These are phyloP conservation scores for Nemotelus nigrinus DNA, from an alignment of 2,888 invertebrate genomes.

Conservation along the genomic window DNA sequence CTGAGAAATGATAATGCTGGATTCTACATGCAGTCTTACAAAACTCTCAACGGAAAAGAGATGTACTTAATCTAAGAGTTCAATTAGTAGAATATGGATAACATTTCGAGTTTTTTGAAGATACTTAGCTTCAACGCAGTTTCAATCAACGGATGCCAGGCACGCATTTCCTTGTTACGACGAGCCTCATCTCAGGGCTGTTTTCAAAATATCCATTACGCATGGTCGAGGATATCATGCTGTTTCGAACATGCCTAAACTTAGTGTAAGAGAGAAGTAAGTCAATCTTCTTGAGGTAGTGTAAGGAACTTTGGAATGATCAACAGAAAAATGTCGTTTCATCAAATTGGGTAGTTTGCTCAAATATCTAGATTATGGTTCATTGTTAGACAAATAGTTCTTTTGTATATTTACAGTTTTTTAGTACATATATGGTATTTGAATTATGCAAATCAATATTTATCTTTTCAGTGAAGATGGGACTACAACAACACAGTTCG, in stretches of 20 bases:
- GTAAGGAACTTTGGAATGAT: too few relatives aligned
- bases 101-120: slow-evolving; percentile 9
- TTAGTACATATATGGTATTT: too few relatives aligned
- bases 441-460: background rate
- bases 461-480: slow-evolving; percentile 32
- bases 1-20: slow-evolving; percentile 71
- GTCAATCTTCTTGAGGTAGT: background rate
- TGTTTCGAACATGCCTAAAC: slow-evolving; percentile 39
- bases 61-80: slow-evolving; percentile 11
- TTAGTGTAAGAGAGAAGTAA: slow-evolving; percentile 26
- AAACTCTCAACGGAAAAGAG: slow-evolving; percentile 46
- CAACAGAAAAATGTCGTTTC: too few relatives aligned
- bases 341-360: too few relatives aligned
- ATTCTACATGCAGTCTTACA: slow-evolving; percentile 69
- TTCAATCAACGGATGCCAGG: slow-evolving; percentile 71
- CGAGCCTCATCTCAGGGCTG: slow-evolving; percentile 70
- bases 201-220: slow-evolving; percentile 68
- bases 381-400: too few relatives aligned
- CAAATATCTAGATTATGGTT: too few relatives aligned
- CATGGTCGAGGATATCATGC: slow-evolving; percentile 29
- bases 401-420: too few relatives aligned
- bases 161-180: slow-evolving; percentile 74
- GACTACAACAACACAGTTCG: slow-evolving; percentile 57
- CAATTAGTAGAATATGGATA: background rate
- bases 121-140: slow-evolving; percentile 65